A percentile compares a stretch with the other conserved stretches of the same genome.
Conservation (phyloP, 2,113 vertebrate genomes). For the Pseudopipra pipra region DNA sequence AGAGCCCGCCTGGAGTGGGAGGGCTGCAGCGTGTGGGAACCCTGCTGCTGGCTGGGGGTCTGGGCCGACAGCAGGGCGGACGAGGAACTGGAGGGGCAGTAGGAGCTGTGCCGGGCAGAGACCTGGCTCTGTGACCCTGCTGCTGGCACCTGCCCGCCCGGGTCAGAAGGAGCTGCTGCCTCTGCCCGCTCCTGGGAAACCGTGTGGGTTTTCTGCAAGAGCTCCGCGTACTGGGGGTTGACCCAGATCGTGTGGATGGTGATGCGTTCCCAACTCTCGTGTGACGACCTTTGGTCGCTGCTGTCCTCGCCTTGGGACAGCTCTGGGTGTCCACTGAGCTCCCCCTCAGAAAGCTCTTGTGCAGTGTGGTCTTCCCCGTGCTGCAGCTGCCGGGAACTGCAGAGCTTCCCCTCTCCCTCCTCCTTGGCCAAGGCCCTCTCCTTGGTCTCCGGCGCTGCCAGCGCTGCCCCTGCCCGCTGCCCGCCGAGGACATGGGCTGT, state of each 20-base stretch:
- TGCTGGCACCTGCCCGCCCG: not conserved
- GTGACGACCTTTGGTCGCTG: fast-evolving
- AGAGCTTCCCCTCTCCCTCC: not conserved
- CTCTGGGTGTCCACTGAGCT: not conserved
- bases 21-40: not conserved
- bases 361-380: not conserved
- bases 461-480: fast-evolving
- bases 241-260: not conserved
- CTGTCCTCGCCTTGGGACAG: not conserved
- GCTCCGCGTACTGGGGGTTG: not conserved
- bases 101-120: not conserved
- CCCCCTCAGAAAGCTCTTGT: not conserved
- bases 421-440: too few relatives aligned
- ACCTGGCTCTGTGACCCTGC: not conserved
- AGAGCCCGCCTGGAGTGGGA: not conserved
- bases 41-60: fast-evolving
- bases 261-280: not conserved
- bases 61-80: not conserved
- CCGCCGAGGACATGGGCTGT: not conserved
- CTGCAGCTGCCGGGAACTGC: not conserved
- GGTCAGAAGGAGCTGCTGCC: not conserved
- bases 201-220: not conserved
- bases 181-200: not conserved
- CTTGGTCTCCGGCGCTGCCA: not conserved
- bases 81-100: not conserved